Base-by-base conservation (phyloP, 1,140 invertebrate genomes). In the Drosophila sp. region DNA sequence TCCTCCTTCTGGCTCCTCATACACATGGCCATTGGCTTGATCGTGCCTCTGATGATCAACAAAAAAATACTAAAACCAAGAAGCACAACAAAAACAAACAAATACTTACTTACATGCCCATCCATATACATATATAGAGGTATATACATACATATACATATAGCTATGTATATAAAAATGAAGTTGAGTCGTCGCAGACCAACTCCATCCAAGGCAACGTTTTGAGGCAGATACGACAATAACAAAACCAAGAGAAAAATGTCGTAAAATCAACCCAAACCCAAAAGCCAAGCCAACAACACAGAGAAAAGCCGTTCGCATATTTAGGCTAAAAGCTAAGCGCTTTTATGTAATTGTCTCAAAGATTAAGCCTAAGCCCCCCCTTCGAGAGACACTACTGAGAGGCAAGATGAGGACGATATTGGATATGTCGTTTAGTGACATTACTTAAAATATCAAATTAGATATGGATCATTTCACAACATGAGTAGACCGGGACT, bases 311-410 rank as follows among this genome's bases (percentile, higher is more conserved):
- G 40, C 30, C 72, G 50, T 38, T 58, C 40, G 76, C 76, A 76
- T 79, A 76, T 79, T 80, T 72, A 56, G 76, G 69, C 80, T 80
- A 80, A 79, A 69, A 85, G 83, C 83, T 79, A 68, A 82, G 83
- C 77, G 73, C 79, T 79, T 86, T 86, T 86, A 87, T 82, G 82
- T 86, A 86, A 86, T 86, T 86, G 83, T 76, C 44, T 69, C 68
- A 79, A 79, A 82, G 82, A 85, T 78, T 50, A 50, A 50, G 25
- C 23, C 8, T 10, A 50, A 50, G 1, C 25, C 44, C 33, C 7
- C 33, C 4, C 33, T 1, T 8, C 33, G 10, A 8, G 1, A 80
- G 73, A 66, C 55, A 17, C 17, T 17, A 17, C 17, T 17, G 17
- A 17, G 33, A 10, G 33, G 33, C 33, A 8, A 35, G 7, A 35